These are phyloP conservation scores for Lucilia cuprina DNA, from an alignment of 1,140 invertebrate genomes.

Conservation along the genomic window DNA sequence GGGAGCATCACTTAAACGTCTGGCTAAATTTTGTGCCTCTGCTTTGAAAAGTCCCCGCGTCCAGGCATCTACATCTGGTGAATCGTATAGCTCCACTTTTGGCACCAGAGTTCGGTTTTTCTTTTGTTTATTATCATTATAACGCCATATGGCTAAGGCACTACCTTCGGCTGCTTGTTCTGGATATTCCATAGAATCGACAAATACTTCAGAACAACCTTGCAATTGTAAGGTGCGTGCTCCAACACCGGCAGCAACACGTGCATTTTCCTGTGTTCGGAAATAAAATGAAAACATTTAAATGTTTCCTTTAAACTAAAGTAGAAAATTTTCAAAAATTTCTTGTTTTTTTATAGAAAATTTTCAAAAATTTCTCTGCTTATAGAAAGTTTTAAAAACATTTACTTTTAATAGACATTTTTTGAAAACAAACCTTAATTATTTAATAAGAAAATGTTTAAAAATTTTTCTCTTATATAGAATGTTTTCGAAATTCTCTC, in stretches of 20 bases:
- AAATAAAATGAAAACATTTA: no score
- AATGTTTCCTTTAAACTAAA: no score
- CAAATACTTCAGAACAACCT: slow-evolving; percentile 68
- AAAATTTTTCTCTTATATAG: no score
- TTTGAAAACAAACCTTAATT: no score
- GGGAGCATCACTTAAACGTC: slow-evolving; percentile 80
- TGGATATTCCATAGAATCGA: slow-evolving; percentile 76
- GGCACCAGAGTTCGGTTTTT: slow-evolving; percentile 65
- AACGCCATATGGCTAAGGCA: slow-evolving; percentile 69
- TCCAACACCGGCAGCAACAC: slow-evolving; percentile 66
- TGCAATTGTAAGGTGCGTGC: slow-evolving; percentile 67
- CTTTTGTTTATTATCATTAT: slow-evolving; percentile 70
- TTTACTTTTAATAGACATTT: no score
- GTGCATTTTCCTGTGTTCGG: slow-evolving; percentile 49
- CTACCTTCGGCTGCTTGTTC: slow-evolving; percentile 81
- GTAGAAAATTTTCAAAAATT: no score
- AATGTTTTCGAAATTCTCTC: no score
- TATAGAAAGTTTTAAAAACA: no score
- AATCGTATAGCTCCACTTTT: slow-evolving; percentile 64
- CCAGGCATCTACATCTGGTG: slow-evolving; percentile 70
- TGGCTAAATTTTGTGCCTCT: slow-evolving; percentile 84
- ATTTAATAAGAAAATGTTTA: no score
- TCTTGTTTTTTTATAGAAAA: no score
- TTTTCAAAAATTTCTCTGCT: no score
- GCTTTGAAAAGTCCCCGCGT: slow-evolving; percentile 75